A percentile compares a stretch with the other conserved stretches of the same genome.
phyloP scores from a whole-genome alignment of 2,888 invertebrate genomes.

The Dugesia japonica region DNA sequence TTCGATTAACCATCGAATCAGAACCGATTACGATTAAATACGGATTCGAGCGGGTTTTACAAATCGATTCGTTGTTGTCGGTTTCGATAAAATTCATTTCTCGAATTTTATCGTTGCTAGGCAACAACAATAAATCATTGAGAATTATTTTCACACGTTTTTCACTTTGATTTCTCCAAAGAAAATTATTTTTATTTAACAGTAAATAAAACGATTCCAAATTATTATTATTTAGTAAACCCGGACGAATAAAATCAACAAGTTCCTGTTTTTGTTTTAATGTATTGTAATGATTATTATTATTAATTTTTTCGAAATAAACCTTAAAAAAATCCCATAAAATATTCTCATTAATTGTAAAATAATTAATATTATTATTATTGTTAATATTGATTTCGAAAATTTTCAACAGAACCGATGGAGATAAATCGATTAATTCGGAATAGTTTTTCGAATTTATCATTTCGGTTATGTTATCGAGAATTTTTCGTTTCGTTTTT shows the following conservation, averaged over 20 bases:
- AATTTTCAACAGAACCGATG: neutral
- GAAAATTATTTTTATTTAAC: neutral
- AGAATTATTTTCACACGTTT: neutral
- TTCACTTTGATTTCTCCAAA: neutral
- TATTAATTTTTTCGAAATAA: neutral
- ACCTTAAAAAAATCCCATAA: neutral
- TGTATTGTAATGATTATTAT: neutral
- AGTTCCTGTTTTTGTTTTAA: neutral
- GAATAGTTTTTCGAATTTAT: neutral
- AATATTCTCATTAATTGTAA: neutral
- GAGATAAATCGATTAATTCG: neutral
- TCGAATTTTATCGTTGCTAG: neutral
- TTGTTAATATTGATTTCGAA: neutral
- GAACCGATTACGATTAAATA: neutral
- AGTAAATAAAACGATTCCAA: neutral
- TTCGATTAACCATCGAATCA: too few species aligned
- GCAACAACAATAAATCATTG: neutral
- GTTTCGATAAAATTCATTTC: neutral
- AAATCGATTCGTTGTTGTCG: neutral
- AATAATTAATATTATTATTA: neutral
- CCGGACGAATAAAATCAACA: neutral
- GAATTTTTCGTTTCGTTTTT: neutral
- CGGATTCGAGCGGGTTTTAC: neutral
- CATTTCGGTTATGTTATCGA: neutral
- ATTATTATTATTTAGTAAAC: neutral